Evolutionary conservation across 2,888 invertebrate genomes (phyloP), one percentile per base, ranked within the genome.

Genomic region (Trachelus troglodyta): DNA sequence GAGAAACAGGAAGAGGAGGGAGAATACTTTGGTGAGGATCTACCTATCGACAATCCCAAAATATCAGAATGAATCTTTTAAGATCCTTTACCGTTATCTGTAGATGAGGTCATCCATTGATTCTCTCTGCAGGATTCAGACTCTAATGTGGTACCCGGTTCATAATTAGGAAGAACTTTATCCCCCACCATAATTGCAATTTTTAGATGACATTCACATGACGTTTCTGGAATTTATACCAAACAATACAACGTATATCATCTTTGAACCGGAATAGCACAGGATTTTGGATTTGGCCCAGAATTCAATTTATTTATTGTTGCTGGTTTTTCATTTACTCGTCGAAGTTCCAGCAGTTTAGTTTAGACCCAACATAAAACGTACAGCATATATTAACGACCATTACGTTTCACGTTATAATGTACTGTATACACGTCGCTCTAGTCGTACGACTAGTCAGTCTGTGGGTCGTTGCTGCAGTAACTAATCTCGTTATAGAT

Each of bases 1-100:
- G 98, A 98, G 91, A 96, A 97, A 87, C 96, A 97, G 88, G 97
- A 97, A 92, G 97, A 98, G 86, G 97, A 98, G 91, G 98, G 98
- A 85, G 98, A 98, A 93, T 98, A 98, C 92, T 98, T 98, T 93
- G 98, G 98, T 98, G 93, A 93, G 93, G 86, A 76, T 74, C 71
- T 33, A 56, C 76, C 34, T 23, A 56, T 9, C 23, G 9, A 9
- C 9, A 23, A 23, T 23, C 23, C 2, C 0, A 56, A 9, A 56
- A 56, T 23, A 56, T 15, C 15, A 15, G 4, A 15, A 40, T 40
- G 15, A 40, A 15, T 40, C 15, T 6, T 40, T 40, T 15, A 40
- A 6, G 15, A 40, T 40, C 40, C 40, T 15, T 15, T 40, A 40
- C 2, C 40, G 40, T 15, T 40, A 40, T 40, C 15, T 6, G 15